Percentiles rank a stretch among this genome's conserved stretches.
phyloP scores from a whole-genome alignment of 2,888 invertebrate genomes.

The Apeira syringaria region DNA sequence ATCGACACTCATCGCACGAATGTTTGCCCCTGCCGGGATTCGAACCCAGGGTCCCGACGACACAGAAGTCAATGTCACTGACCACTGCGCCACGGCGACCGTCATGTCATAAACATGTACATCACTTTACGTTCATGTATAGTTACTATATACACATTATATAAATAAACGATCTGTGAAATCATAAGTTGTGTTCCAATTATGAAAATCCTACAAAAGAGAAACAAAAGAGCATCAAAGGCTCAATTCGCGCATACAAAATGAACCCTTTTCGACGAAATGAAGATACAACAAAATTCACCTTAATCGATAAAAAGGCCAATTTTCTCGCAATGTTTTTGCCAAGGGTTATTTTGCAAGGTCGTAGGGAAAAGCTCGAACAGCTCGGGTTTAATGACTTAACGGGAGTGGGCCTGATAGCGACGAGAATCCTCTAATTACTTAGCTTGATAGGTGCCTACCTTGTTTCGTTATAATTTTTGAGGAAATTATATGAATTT shows the following conservation, averaged over 20 bases:
- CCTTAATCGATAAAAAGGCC: constrained; percentile 13
- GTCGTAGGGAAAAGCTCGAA: constrained; percentile 13
- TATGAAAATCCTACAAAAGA: constrained; percentile 3
- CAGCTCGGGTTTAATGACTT: constrained; percentile 17
- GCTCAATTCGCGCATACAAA: constrained; percentile 17
- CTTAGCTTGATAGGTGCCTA: constrained; percentile 7
- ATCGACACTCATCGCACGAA: too few relatives aligned
- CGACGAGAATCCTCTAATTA: constrained; percentile 20
- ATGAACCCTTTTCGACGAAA: constrained; percentile 15
- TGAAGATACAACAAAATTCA: constrained; percentile 15
- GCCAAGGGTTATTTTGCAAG: constrained; percentile 1
- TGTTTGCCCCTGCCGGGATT: too few relatives aligned
- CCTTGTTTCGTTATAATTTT: constrained; percentile 17
- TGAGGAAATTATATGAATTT: constrained; percentile 14
- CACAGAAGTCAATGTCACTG: too few relatives aligned
- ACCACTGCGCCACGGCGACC: too few relatives aligned
- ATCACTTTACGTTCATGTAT: too few relatives aligned
- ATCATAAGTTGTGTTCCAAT: neutral
- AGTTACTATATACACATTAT: too few relatives aligned
- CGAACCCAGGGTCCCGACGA: too few relatives aligned
- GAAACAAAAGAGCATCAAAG: constrained; percentile 9
- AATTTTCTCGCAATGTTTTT: constrained; percentile 15
- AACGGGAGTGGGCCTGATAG: constrained; percentile 15
- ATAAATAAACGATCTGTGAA: neutral
- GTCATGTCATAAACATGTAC: too few relatives aligned